Base-by-base conservation (phyloP, 2,113 vertebrate species). In the Zosterops hypoxanthus region DNA sequence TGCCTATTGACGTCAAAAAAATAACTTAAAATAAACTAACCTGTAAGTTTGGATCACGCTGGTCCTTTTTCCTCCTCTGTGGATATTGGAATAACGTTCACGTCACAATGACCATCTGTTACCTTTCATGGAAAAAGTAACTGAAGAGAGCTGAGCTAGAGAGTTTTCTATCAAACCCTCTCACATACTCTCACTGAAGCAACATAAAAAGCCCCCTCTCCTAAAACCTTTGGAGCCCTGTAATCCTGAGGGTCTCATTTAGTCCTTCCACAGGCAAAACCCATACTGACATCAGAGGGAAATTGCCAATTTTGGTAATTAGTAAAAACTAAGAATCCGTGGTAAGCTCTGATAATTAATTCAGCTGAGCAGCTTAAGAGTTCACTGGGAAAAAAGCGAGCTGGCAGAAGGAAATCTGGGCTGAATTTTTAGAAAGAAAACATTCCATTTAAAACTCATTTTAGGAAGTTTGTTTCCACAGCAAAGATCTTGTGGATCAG, bases 11-110 rank as follows among this genome's bases (percentile, higher is more conserved):
- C 79, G 50, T 97, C 94, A 92, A 82, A 88, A 88, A 97, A 95
- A 95, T 92, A 91, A 94, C 89, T 94, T 92, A 92, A 96, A 93
- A 97, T 96, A 96, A 96, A 96, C 92, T 92, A 95, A 94, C 96
- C 94, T 97, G 93, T 86, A 91, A 83, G 87, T 71, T 86, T 73
- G 78, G 94, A 93, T 93, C 64, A 12, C 4, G 2, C 61, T 19
- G n/a, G 82, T 95, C 68, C 50, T 86, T 26, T 4, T 80, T 88
- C 91, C 92, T 92, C 75, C 88, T 92, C 87, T 95, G 72, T 66
- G 88, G 89, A 63, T 88, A 89, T 82, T 81, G 71, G 86, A 97
- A 93, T 92, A 76, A 92, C 15, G 36, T 91, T 92, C 71, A 79
- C 49, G 11, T 95, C 95, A 94, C 83, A 96, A 82, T 63, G 64